A percentile compares a stretch with the other conserved stretches of the same genome.
Conservation (phyloP, 2,888 invertebrate species). For the Holacanthella duospinosa region DNA sequence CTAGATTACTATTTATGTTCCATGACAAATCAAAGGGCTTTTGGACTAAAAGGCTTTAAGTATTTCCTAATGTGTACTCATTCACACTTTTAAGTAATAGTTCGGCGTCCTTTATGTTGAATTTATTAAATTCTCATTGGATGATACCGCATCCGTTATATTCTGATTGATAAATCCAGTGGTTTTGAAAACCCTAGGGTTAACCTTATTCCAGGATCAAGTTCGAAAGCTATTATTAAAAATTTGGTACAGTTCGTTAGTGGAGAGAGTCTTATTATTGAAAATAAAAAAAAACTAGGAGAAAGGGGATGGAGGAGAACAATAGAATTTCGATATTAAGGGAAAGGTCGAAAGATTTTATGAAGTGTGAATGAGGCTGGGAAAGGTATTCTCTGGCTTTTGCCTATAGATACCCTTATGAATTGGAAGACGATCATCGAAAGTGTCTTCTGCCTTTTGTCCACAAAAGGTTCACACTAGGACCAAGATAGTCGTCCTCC, state of each 20-base stretch:
- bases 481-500: slow-evolving; percentile 7
- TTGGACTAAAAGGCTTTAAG: no score
- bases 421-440: not conserved
- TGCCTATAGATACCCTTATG: not conserved
- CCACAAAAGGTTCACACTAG: not conserved
- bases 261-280: not conserved
- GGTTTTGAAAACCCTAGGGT: no score
- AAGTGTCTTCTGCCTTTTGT: not conserved
- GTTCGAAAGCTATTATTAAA: not conserved
- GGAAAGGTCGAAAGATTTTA: slow-evolving; percentile 23
- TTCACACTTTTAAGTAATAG: no score
- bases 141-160: no score
- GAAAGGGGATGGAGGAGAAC: not conserved
- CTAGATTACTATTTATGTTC: not conserved
- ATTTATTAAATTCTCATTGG: no score
- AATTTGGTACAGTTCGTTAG: slow-evolving; percentile 27
- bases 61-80: no score
- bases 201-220: no score
- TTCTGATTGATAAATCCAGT: no score
- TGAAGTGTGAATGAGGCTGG: slow-evolving; percentile 36
- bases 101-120: no score
- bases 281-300: no score
- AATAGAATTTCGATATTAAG: not conserved
- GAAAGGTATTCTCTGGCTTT: not conserved
- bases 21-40: not conserved